Evolutionary conservation across 1,140 invertebrate species (phyloP).

Genomic region (Drosophila baimaii): DNA sequence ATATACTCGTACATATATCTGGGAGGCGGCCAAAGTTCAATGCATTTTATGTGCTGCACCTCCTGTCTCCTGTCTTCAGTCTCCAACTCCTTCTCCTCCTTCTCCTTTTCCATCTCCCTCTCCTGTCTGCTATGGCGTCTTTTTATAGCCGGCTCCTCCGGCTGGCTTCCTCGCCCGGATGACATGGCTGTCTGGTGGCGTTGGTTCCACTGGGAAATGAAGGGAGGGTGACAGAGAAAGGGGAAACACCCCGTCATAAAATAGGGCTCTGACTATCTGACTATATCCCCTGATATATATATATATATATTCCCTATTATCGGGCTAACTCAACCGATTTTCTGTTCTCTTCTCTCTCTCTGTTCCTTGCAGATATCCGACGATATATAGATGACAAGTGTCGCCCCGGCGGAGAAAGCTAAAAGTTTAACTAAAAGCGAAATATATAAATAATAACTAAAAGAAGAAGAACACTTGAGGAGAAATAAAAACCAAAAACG

Average conservation of each 20-base stretch:
- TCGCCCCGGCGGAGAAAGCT: constrained; percentile 37
- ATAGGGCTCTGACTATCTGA: background rate
- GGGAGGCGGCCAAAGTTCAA: constrained; percentile 76
- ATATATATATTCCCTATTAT: background rate
- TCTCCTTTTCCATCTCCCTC: constrained; percentile 2
- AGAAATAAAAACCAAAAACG: constrained; percentile 35
- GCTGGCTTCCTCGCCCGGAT: constrained; percentile 42
- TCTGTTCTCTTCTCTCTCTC: background rate
- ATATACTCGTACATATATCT: constrained; percentile 11
- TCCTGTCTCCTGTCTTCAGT: background rate
- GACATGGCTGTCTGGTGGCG: constrained; percentile 29
- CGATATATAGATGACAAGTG: constrained; percentile 39
- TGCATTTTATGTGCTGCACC: constrained; percentile 54
- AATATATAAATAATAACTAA: constrained; percentile 6
- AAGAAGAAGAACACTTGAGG: constrained; percentile 11
- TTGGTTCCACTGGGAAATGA: constrained; percentile 7
- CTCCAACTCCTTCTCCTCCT: constrained; percentile 1
- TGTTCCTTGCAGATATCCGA: constrained; percentile 48
- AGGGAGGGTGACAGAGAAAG: background rate
- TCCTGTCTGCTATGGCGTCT: constrained; percentile 57
- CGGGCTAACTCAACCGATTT: background rate
- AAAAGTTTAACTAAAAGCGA: constrained; percentile 39
- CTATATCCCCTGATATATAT: background rate
- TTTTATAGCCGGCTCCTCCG: constrained; percentile 68
- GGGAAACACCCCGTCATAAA: constrained; percentile 1